These are phyloP conservation scores for Rhaphigaster nebulosa DNA, from an alignment of 2,888 invertebrate species.

Conservation along the genomic window DNA sequence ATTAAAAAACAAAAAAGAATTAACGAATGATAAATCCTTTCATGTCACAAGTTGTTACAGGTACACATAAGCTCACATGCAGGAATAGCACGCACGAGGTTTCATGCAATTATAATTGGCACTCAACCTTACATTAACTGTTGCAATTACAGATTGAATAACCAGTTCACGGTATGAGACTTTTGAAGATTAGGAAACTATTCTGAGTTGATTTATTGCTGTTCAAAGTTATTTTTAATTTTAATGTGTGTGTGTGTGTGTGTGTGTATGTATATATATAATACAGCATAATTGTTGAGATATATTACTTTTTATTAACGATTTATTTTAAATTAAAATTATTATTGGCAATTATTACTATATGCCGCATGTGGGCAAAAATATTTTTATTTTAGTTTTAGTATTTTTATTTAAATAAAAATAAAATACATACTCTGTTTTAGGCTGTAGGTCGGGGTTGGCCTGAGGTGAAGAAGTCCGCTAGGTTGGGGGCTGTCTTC, in stretches of 20 bases:
- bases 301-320: too few species aligned
- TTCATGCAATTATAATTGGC: not conserved
- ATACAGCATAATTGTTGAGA: too few species aligned
- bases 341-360: too few species aligned
- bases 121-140: slow-evolving; percentile 31
- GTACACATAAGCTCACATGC: slow-evolving; percentile 2
- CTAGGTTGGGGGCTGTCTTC: slow-evolving; percentile 59
- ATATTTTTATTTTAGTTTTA: too few species aligned
- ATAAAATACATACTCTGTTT: slow-evolving; percentile 66
- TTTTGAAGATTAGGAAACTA: not conserved
- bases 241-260: too few species aligned
- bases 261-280: too few species aligned
- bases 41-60: not conserved
- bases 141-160: slow-evolving; percentile 43
- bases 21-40: not conserved
- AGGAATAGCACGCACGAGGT: not conserved
- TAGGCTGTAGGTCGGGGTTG: slow-evolving; percentile 67
- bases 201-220: not conserved
- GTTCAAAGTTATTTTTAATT: not conserved
- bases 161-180: not conserved
- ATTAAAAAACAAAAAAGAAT: not conserved
- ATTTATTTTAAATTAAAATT: too few species aligned
- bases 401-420: too few species aligned
- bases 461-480: slow-evolving; percentile 57
- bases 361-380: too few species aligned